These are phyloP conservation scores for Numida meleagris DNA, from an alignment of 2,113 vertebrate genomes.

Conservation along the genomic window DNA sequence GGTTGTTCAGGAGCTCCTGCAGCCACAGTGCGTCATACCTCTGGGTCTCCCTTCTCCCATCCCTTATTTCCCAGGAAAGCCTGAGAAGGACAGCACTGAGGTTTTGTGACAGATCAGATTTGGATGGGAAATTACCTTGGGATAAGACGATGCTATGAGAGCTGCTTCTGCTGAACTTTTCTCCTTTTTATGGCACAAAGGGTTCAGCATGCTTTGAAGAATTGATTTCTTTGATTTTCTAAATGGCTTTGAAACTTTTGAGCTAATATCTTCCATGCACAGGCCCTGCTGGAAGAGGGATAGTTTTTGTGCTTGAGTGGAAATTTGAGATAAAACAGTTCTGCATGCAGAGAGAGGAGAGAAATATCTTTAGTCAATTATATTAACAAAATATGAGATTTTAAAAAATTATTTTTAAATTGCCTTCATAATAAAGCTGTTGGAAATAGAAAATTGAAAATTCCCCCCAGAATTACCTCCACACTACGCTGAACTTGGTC, in stretches of 20 bases:
- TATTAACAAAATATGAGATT: neutral
- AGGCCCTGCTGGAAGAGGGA: neutral
- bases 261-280: neutral
- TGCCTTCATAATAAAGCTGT: neutral
- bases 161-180: neutral
- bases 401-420: neutral
- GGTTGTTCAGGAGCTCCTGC: neutral
- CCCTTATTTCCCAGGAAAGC: fast-evolving
- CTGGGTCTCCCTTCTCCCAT: fast-evolving
- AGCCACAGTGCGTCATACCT: neutral
- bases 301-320: neutral
- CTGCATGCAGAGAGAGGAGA: neutral
- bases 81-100: neutral
- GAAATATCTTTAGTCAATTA: neutral
- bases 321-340: neutral
- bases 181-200: neutral
- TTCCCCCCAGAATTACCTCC: neutral
- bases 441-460: neutral
- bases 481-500: neutral
- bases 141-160: neutral
- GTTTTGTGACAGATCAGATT: neutral
- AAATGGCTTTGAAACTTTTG: neutral
- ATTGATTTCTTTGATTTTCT: neutral
- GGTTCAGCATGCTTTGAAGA: neutral
- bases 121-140: neutral